phyloP scores from a whole-genome alignment of 2,797 vertebrate genomes.

The Denticeps clupeoides region DNA sequence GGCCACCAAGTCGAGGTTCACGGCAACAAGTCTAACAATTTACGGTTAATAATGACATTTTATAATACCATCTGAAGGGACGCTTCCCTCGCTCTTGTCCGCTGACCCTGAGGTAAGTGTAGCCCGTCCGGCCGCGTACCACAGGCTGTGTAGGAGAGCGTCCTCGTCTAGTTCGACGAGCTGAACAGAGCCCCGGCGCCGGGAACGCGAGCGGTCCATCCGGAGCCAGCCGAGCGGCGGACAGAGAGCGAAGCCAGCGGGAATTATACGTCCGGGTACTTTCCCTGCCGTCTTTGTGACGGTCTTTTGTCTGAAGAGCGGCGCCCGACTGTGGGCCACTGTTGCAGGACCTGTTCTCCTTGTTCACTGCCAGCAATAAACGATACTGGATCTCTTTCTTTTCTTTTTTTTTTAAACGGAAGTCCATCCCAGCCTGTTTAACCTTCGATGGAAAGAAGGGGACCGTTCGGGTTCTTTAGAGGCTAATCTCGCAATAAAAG shows the following conservation, averaged over 20 bases:
- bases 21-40: too few relatives aligned
- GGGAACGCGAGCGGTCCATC: neutral
- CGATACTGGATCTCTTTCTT: conserved; percentile 9
- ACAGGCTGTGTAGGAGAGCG: too few relatives aligned
- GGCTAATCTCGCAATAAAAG: neutral
- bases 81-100: too few relatives aligned
- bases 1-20: too few relatives aligned
- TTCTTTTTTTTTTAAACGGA: neutral
- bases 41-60: too few relatives aligned
- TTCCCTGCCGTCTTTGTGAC: conserved; percentile 13
- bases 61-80: too few relatives aligned
- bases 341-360: conserved; percentile 32
- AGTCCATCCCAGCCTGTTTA: neutral
- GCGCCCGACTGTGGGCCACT: conserved; percentile 9
- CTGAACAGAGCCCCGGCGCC: neutral
- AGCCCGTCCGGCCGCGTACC: too few relatives aligned
- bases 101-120: too few relatives aligned
- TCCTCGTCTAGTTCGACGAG: too few relatives aligned
- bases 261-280: conserved; percentile 24
- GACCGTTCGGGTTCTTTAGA: conserved; percentile 2
- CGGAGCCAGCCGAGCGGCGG: neutral
- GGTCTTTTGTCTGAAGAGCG: conserved; percentile 11
- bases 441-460: neutral
- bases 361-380: conserved; percentile 19
- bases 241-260: neutral